Conservation (phyloP, 2,113 vertebrate species). For the Tachysurus fulvidraco region DNA sequence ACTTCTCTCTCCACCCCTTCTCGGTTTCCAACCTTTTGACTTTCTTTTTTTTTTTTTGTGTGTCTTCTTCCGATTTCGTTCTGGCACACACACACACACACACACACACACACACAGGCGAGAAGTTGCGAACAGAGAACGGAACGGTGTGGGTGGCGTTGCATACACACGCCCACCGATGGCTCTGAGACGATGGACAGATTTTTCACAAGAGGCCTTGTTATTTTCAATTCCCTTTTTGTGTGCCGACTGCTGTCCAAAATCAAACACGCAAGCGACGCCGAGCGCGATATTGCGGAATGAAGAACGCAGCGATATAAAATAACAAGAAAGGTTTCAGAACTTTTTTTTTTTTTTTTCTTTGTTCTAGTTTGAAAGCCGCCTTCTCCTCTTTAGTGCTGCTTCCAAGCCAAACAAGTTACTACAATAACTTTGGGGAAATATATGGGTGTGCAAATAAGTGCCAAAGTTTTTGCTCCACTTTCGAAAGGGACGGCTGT, state of each 20-base stretch:
- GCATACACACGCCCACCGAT: slow-evolving; percentile 44
- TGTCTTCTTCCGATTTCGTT: slow-evolving; percentile 5
- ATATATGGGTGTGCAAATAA: slow-evolving; percentile 48
- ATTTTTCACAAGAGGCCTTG: slow-evolving; percentile 47
- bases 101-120: slow-evolving; percentile 16
- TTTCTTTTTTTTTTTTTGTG: slow-evolving; percentile 38
- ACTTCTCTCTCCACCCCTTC: slow-evolving; percentile 36
- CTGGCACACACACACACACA: slow-evolving; percentile 30
- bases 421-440: slow-evolving; percentile 43
- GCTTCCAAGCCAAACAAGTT: slow-evolving; percentile 39
- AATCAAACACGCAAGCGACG: slow-evolving; percentile 24
- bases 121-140: slow-evolving; percentile 39
- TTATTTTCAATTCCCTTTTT: slow-evolving; percentile 50
- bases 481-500: slow-evolving; percentile 48
- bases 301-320: slow-evolving; percentile 13
- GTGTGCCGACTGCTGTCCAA: slow-evolving; percentile 35
- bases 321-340: slow-evolving; percentile 23
- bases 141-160: slow-evolving; percentile 40
- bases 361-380: slow-evolving; percentile 51
- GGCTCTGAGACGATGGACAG: slow-evolving; percentile 41
- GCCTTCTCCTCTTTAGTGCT: background rate
- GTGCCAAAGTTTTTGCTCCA: slow-evolving; percentile 57
- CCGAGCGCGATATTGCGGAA: slow-evolving; percentile 26
- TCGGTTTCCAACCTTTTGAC: slow-evolving; percentile 38
- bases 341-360: slow-evolving; percentile 16